Evolutionary conservation across 2,888 invertebrate species (phyloP), one percentile per base, ranked within the genome.

Genomic region (Alentia gelatinosa): DNA sequence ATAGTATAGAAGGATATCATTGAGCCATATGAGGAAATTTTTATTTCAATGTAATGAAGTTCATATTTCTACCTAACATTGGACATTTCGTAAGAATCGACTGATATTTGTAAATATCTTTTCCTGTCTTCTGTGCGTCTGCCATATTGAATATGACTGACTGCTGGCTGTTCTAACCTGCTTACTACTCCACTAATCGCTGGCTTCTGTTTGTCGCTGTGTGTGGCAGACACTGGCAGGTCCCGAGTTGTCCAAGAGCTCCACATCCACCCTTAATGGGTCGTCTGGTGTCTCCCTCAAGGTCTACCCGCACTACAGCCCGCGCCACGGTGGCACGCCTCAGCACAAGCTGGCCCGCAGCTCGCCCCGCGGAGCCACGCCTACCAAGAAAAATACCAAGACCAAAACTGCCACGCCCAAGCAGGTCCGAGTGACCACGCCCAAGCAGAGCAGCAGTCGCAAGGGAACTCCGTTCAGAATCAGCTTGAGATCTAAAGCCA

Each of bases 221-320:
- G n/a, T n/a, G n/a, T n/a, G n/a, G 37, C 39, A 79, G 75, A 40
- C 33, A 26, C 30, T 63, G 30, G 68, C 39, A 23, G 68, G 42
- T 33, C n/a, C 39, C 1, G 19, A 30, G 89, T 26, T 50, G n/a
- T 12, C 40, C 42, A 42, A 42, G 35, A 47, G 19, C 42, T 75
- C 79, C 42, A 90, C 40, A 19, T n/a, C 79, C 47, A 75, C 75
- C 74, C 68, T 89, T 68, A 75, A 47, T 30, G 79, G 90, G 30
- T 79, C 33, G 30, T 47, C 75, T 50, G 90, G 74, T 75, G 79
- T 47, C 42, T 42, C 75, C 33, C 47, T 75, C 75, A 74, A 42
- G 79, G 90, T 75, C 42, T 79, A 79, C 79, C 90, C 35, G 47
- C 90, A 35, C 90, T 79, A 90, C 90, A 90, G 47, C 42, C 90